A percentile compares a stretch with the other conserved stretches of the same genome.
Evolutionary conservation across 2,888 invertebrate genomes (phyloP).

Genomic region (Chironomus riparius): DNA sequence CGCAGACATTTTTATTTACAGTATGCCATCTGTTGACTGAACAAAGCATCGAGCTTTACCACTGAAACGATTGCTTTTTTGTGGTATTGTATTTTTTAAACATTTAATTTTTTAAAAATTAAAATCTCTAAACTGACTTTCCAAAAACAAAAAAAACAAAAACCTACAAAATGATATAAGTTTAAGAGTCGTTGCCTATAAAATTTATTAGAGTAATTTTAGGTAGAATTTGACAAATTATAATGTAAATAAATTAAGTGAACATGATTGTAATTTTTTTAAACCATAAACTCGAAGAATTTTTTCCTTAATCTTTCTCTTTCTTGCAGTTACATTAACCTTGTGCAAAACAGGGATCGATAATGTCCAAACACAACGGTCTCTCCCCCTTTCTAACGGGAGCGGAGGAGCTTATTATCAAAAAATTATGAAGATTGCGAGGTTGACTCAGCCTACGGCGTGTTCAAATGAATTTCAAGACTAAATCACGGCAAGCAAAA

Average conservation of each 20-base stretch:
- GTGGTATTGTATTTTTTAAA: neutral
- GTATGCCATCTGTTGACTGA: neutral
- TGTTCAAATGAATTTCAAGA: neutral
- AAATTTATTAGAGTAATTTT: neutral
- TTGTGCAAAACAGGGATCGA: neutral
- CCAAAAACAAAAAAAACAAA: too few relatives aligned
- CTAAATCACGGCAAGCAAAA: neutral
- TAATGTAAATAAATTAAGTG: neutral
- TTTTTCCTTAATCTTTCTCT: neutral
- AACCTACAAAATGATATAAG: too few relatives aligned
- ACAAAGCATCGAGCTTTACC: neutral
- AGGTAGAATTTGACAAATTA: neutral
- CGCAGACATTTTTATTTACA: neutral
- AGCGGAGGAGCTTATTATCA: neutral
- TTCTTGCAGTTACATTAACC: neutral
- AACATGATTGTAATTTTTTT: neutral
- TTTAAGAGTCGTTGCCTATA: too few relatives aligned
- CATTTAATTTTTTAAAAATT: too few relatives aligned
- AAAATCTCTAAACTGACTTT: too few relatives aligned
- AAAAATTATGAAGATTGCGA: neutral
- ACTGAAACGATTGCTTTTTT: neutral
- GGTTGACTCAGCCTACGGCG: neutral
- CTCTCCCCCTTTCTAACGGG: neutral
- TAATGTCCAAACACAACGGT: neutral
- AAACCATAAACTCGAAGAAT: neutral